Evolutionary conservation across 2,113 vertebrate genomes (phyloP), one percentile per base, ranked within the genome.

Genomic region (Oryzias javanicus): DNA sequence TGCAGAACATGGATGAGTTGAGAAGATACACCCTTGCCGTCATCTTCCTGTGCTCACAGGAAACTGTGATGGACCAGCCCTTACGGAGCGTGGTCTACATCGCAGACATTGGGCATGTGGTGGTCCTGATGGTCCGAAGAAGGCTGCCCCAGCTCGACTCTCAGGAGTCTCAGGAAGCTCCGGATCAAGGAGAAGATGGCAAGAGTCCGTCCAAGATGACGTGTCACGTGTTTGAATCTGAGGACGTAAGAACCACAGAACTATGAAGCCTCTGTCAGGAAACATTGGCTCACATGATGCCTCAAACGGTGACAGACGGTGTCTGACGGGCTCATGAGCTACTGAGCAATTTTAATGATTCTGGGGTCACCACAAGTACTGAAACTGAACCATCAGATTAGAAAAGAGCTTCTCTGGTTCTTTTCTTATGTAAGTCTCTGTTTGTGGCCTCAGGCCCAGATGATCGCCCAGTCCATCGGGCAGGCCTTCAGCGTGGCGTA

Each of bases 131-230:
- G 97, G 97, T 96, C 44, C 92, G 96, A 14, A 89, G 96, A 51
- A 86, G 94, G 73, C 94, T 97, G 95, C 91, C 94, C 20, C 93
- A 93, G 16, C 91, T 93, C 2, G 96, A 96, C 82, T 96, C 95
- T 61, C 94, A 97, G 80, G 95, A 98, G 78, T 94, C 91, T 0
- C 85, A 93, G 78, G 96, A 99, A 76, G 92, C 94, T 2, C 95
- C 95, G 49, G 94, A 98, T 62, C 93, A 93, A 0, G 94, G 90
- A 53, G 94, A 96, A 70, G 96, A 98, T 0, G 94, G 92, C 80
- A 99, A 97, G 82, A 90, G 94, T 8, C 97, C 98, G 83, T 98
- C 97, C 89, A 99, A 97, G 92, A 98, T 99, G 96, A 95, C 97
- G 84, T 98, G 96, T 83, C 95, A 99, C 4, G 95, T 99, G 57